Conservation (phyloP, 1,140 invertebrate species). For the Colletes latitarsis region DNA sequence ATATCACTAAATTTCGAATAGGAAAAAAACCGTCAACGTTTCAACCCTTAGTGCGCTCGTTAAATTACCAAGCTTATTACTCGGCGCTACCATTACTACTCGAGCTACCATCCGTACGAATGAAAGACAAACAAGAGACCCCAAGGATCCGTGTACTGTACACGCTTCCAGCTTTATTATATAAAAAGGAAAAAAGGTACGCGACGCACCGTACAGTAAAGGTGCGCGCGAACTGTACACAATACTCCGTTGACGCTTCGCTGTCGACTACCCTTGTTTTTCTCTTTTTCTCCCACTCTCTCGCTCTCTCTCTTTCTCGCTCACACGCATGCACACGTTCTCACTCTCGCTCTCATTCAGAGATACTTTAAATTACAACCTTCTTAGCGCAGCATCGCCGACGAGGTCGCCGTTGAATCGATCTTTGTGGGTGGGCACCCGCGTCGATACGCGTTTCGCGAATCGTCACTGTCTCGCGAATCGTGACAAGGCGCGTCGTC, state of each 20-base stretch:
- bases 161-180: slow-evolving; percentile 69
- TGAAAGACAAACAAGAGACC: slow-evolving; percentile 33
- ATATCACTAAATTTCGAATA: slow-evolving; percentile 8
- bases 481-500: slow-evolving; percentile 46
- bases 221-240: slow-evolving; percentile 33
- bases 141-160: slow-evolving; percentile 7
- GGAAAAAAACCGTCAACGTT: slow-evolving; percentile 16
- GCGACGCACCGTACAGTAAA: neutral
- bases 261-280: slow-evolving; percentile 5
- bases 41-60: slow-evolving; percentile 31
- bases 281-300: neutral
- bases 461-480: slow-evolving; percentile 43
- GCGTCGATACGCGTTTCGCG: slow-evolving; percentile 30
- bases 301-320: neutral
- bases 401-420: slow-evolving; percentile 37
- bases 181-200: slow-evolving; percentile 63
- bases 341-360: slow-evolving; percentile 27
- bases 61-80: slow-evolving; percentile 36
- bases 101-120: slow-evolving; percentile 9
- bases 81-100: slow-evolving; percentile 22
- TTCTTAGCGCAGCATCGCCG: slow-evolving; percentile 32
- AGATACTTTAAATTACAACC: slow-evolving; percentile 35
- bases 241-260: slow-evolving; percentile 22
- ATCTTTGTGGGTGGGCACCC: slow-evolving; percentile 44
- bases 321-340: slow-evolving; percentile 7